Percentiles rank a stretch among this genome's conserved stretches.
phyloP scores from a whole-genome alignment of 2,797 vertebrate genomes.

The Gadopsis bispinosus region DNA sequence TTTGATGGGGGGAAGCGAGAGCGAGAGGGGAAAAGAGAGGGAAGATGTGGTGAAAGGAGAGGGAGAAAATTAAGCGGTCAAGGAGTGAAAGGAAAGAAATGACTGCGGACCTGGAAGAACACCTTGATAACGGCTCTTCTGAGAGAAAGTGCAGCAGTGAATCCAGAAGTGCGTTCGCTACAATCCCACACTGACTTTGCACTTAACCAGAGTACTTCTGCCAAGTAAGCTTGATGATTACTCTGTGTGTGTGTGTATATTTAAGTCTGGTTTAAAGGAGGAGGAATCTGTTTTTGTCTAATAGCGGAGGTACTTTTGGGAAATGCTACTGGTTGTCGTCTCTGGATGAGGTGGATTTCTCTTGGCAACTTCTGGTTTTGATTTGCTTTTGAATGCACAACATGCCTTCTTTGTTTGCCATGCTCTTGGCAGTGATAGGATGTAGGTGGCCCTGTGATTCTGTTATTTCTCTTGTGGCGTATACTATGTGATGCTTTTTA shows the following conservation, averaged over 20 bases:
- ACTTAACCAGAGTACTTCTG: not conserved
- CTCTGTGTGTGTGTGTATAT: not conserved
- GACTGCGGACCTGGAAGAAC: not conserved
- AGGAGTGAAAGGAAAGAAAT: conserved; percentile 43
- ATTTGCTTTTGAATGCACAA: conserved; percentile 1
- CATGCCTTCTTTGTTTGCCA: conserved; percentile 28
- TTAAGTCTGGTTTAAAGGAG: not conserved
- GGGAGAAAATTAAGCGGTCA: conserved; percentile 6
- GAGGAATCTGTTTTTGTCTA: not conserved
- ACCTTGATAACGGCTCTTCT: not conserved
- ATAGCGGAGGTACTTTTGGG: not conserved
- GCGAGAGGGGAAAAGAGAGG: conserved; percentile 58
- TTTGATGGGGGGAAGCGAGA: conserved; percentile 47
- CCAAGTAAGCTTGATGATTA: conserved; percentile 10
- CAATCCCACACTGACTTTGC: conserved; percentile 8
- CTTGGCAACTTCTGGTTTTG: conserved; percentile 26
- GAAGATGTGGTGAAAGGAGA: conserved; percentile 47
- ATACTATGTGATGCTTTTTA: not conserved
- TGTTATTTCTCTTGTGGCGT: not conserved
- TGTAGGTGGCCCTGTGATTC: not conserved
- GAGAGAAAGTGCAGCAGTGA: not conserved
- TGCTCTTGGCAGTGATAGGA: conserved; percentile 3
- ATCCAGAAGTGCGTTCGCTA: not conserved
- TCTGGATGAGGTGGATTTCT: conserved; percentile 6
- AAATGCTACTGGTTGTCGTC: not conserved